Evolutionary conservation across 2,113 vertebrate genomes (phyloP).

Genomic region (Sterrhoptilus dennistouni): DNA sequence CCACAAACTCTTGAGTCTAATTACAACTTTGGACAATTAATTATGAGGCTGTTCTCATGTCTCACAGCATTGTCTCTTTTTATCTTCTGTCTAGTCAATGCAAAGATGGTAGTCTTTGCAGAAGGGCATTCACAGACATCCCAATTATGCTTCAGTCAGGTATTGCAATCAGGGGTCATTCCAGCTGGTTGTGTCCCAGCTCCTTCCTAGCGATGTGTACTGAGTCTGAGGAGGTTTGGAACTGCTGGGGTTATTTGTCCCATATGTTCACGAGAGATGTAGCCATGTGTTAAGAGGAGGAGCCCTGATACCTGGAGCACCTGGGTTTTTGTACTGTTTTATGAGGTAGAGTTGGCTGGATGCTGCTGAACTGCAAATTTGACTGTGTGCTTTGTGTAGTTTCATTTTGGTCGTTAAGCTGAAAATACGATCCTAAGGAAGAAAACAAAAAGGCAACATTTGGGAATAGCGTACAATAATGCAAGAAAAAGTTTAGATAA

Average conservation of each 20-base stretch:
- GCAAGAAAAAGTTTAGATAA: neutral
- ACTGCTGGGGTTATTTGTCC: neutral
- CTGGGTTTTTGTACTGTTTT: neutral
- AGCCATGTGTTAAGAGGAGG: neutral
- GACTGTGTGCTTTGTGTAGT: neutral
- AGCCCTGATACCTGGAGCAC: rapidly evolving
- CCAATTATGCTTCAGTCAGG: neutral
- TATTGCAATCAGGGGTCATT: neutral
- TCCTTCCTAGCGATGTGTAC: rapidly evolving
- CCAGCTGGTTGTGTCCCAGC: neutral
- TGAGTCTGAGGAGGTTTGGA: neutral
- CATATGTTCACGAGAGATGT: rapidly evolving
- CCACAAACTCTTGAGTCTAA: neutral
- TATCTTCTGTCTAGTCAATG: neutral
- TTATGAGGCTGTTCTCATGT: neutral
- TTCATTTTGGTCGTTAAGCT: neutral
- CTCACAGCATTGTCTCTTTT: neutral
- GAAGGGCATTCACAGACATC: neutral
- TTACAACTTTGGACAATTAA: neutral
- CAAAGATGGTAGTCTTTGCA: neutral
- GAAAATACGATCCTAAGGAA: neutral
- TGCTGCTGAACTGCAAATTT: neutral
- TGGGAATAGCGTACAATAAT: neutral
- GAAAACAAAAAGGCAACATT: neutral
- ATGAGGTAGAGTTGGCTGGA: neutral